A percentile compares a stretch with the other conserved stretches of the same genome.
These are phyloP conservation scores for Acinonyx jubatus DNA, from an alignment of 2,113 vertebrate species.

Conservation along the genomic window DNA sequence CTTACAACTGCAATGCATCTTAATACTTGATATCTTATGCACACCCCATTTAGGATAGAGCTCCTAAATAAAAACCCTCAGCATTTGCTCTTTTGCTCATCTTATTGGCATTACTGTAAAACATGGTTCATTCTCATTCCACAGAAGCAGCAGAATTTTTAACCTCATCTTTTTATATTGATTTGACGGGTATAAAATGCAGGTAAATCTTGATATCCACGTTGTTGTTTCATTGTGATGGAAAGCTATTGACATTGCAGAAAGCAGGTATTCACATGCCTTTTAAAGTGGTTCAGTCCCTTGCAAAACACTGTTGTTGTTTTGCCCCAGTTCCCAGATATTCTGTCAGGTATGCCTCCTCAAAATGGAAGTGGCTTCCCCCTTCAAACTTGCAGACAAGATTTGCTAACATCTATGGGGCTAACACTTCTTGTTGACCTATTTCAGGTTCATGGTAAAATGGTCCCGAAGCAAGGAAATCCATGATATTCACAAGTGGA, in stretches of 20 bases:
- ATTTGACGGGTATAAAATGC: conserved; percentile 58
- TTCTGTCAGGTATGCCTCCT: background rate
- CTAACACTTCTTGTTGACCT: background rate
- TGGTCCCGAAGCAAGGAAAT: background rate
- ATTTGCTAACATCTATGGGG: background rate
- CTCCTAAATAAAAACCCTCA: conserved; percentile 66
- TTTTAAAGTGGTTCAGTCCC: background rate
- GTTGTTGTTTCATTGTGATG: conserved; percentile 4
- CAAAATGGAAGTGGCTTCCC: background rate
- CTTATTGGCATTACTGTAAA: conserved; percentile 77
- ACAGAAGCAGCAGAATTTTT: conserved; percentile 60
- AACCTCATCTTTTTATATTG: conserved; percentile 64
- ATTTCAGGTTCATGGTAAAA: background rate
- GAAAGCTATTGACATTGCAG: background rate
- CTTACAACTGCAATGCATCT: background rate
- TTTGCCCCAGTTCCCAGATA: background rate
- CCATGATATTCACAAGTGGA: background rate
- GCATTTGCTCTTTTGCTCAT: conserved; percentile 57
- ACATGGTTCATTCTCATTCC: conserved; percentile 76
- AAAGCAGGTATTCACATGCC: background rate
- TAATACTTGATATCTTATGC: conserved; percentile 37
- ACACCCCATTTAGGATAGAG: conserved; percentile 24
- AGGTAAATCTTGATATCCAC: conserved; percentile 63
- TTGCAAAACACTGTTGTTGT: background rate
- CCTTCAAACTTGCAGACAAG: background rate